Evolutionary conservation across 2,113 vertebrate species (phyloP), one percentile per base, ranked within the genome.

Genomic region (Chinchilla lanigera): DNA sequence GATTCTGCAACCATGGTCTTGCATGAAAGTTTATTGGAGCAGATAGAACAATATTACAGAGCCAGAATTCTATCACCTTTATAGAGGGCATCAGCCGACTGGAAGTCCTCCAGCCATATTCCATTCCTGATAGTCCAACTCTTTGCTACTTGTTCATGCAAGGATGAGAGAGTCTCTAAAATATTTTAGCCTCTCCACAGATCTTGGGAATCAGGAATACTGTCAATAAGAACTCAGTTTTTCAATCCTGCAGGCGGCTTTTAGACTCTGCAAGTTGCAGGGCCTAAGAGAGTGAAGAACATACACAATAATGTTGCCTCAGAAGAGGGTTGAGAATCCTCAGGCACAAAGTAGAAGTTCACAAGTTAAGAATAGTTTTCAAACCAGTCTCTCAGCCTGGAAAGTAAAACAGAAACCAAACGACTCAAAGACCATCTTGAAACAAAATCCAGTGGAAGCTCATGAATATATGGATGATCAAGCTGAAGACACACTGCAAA

Each of bases 321-420:
- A 52, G 19, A 54, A 0, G 63, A 83, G 2, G 52, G 71, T 56
- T 87, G 91, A 87, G 77, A 56, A 30, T 16, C 81, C 83, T 52
- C 83, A 78, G 83, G 82, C 80, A 33, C 67, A 5, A 88, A 97
- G 89, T n/a, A 92, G 65, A 83, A 20, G 65, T 94, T 87, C 61
- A 41, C 58, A 47, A 0, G 1, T 2, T 97, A n/a, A 0, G 75
- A 78, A 78, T 78, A 17, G 41, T 80, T 93, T 5, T 77, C 97
- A 98, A 94, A 98, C 86, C 58, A 86, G 65, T 87, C 97, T 98
- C 50, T 98, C 97, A 67, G 63, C 67, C 0, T 98, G 98, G 98
- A 56, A 12, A 86, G 97, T 97, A 90, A 44, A 81, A 91, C 50
- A 56, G 47, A 84, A 19, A 91, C 26, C 61, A 65, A 94, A 0